Base-by-base conservation (phyloP, 1,140 invertebrate genomes). In the Cherax quadricarinatus region DNA sequence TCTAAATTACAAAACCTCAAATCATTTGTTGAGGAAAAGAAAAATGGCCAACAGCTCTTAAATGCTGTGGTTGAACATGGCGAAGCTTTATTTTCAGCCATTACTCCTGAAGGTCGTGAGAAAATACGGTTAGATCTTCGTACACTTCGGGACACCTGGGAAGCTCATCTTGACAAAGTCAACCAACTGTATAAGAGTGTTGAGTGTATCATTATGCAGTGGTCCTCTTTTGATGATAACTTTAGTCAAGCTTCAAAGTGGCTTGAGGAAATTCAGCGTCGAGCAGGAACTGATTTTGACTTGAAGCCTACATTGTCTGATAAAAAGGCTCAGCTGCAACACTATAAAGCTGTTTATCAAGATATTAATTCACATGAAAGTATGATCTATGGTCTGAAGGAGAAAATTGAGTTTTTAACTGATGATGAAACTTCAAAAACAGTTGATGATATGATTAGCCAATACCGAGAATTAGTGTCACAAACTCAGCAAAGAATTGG, bases 151-250 rank as follows among this genome's bases (percentile, higher is more conserved):
- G 97, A 98, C 94, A 96, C 96, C 66, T 98, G 98, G 95, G 98
- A 99, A 95, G 96, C 96, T 81, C 96, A 98, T 24, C 96, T 97
- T 53, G 98, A 99, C 94, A 97, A 97, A 94, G 96, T 98, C 0
- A 98, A 98, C 95, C 96, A 96, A 4, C 96, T 98, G 9, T 97
- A 98, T 91, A 98, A 98, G 95, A 97, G 97, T 94, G 97, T 98
- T 66, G 98, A 98, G 95, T 97, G 96, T 41, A 97, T 97, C 49
- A 96, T 98, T 70, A 97, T 98, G 94, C 97, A 98, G 94, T 96
- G 98, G 94, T 98, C 97, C 9, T 98, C 98, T 0, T 98, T 98
- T 94, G 98, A 99, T 94, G 98, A 98, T 94, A 98, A 97, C 93
- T 97, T 97, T 93, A 96, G 96, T 84, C 97, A 98, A 95, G 95